phyloP scores from a whole-genome alignment of 2,113 vertebrate genomes.

The Channa maculata region DNA sequence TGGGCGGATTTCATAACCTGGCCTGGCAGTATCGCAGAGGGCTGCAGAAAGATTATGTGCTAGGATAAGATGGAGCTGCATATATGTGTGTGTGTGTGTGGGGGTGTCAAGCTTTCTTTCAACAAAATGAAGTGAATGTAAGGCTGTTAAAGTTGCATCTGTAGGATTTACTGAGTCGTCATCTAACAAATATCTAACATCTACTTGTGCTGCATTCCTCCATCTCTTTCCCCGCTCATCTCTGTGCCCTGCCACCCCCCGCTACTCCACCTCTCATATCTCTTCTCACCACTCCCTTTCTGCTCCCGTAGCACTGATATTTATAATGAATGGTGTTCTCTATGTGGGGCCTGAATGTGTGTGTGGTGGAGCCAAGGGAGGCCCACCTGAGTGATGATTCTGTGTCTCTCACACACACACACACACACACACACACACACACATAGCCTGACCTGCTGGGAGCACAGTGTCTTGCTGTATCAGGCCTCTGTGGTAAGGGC shows the following conservation, averaged over 20 bases:
- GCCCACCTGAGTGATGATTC: constrained; percentile 97
- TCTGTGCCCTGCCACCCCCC: constrained; percentile 29
- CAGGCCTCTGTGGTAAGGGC: constrained; percentile 79
- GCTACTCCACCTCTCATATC: constrained; percentile 69
- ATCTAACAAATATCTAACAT: constrained; percentile 21
- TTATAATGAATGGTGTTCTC: constrained; percentile 93
- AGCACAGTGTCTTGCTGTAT: constrained; percentile 85
- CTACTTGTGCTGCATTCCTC: constrained; percentile 12
- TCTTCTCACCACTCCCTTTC: constrained; percentile 81
- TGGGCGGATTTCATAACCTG: constrained; percentile 80
- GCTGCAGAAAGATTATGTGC: constrained; percentile 53
- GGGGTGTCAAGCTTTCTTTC: constrained; percentile 4
- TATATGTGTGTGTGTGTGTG: constrained; percentile 26
- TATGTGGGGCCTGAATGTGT: constrained; percentile 95
- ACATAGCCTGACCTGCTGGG: constrained; percentile 88
- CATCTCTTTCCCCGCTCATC: constrained; percentile 16
- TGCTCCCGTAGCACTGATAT: constrained; percentile 86
- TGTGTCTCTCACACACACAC: constrained; percentile 78
- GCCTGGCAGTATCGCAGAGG: constrained; percentile 53
- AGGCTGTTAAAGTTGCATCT: constrained; percentile 2
- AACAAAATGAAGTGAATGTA: not conserved
- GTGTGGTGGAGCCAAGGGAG: constrained; percentile 90
- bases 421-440: constrained; percentile 44
- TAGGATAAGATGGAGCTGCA: constrained; percentile 49
- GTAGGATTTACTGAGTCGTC: constrained; percentile 16